Base-by-base conservation (phyloP, 1,140 invertebrate genomes). In the Papilio xuthus region DNA sequence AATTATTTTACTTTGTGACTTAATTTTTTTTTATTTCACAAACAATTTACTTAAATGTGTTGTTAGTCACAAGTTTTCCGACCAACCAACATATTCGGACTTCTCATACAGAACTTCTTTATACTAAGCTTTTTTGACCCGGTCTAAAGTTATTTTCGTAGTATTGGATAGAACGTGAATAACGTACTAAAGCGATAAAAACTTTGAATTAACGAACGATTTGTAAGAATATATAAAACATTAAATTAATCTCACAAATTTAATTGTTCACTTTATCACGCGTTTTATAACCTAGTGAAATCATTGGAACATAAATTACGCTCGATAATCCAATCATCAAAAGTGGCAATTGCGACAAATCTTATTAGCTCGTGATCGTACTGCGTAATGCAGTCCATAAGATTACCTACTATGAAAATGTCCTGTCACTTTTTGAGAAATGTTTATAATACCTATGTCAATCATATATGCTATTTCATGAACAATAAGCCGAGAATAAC, bases 291-390 rank as follows among this genome's bases (percentile, higher is more conserved):
- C 74, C 32, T 28, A 41, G 79, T 72, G 79, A 50, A 73, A 78
- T 80, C 26, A 32, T 15, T 60, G 23, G 10, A 15, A 18, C 26
- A 67, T 67, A 28, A 28, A 67, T 67, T 26, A 12, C 60, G 13
- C 60, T 67, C 60, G 26, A 67, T 67, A 28, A 67, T 67, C 13
- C 60, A 26, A 67, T 67, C 60, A 67, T 28, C 12, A 28, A 67
- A 28, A 60, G 20, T 67, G 60, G 26, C 60, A 32, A 71, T 77
- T 79, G 26, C 26, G 12, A 78, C 18, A 56, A 50, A 79, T 73
- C 53, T 70, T 26, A 78, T 50, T 79, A 73, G 44, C 53, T 72
- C 23, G 37, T 56, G 41, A 50, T 60, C 44, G 18, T 15, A 60
- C 47, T 50, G 56, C 32, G 23, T 26, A n/a, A 42, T 53, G 42